phyloP scores from a whole-genome alignment of 2,113 vertebrate genomes.

The Periophthalmus modestus region DNA sequence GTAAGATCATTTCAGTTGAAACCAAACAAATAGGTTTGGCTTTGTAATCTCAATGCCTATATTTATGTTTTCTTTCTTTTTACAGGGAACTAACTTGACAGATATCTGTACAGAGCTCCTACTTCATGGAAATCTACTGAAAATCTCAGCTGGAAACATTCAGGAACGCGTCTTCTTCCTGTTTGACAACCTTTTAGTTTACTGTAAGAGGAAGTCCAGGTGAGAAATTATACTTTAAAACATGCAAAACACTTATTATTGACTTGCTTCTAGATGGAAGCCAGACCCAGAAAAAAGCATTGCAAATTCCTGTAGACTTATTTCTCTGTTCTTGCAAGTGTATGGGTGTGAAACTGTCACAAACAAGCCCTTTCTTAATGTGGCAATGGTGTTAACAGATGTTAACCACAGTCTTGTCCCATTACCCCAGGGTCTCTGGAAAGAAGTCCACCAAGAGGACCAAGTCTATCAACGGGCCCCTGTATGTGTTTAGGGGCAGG shows the following conservation, averaged over 20 bases:
- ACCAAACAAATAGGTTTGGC: neutral
- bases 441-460: slow-evolving; percentile 95
- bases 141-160: slow-evolving; percentile 98
- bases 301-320: slow-evolving; percentile 20
- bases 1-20: neutral
- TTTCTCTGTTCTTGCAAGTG: slow-evolving; percentile 28
- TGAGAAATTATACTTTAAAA: slow-evolving; percentile 50
- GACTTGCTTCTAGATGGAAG: slow-evolving; percentile 5
- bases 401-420: slow-evolving; percentile 54
- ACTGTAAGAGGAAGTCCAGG: slow-evolving; percentile 98
- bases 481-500: slow-evolving; percentile 94
- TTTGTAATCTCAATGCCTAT: neutral
- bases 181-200: slow-evolving; percentile 98
- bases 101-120: slow-evolving; percentile 96
- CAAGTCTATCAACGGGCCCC: slow-evolving; percentile 94
- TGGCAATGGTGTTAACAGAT: slow-evolving; percentile 40
- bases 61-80: neutral
- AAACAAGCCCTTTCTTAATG: slow-evolving; percentile 29
- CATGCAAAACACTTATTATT: slow-evolving; percentile 5
- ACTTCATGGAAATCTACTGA: slow-evolving; percentile 92
- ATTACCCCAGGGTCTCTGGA: slow-evolving; percentile 86
- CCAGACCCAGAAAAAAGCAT: slow-evolving; percentile 3
- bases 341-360: slow-evolving; percentile 14
- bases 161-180: slow-evolving; percentile 97
- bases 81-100: slow-evolving; percentile 94